Percentiles rank a stretch among this genome's conserved stretches.
Conservation (phyloP, 2,113 vertebrate genomes). For the Seriola rivoliana region DNA sequence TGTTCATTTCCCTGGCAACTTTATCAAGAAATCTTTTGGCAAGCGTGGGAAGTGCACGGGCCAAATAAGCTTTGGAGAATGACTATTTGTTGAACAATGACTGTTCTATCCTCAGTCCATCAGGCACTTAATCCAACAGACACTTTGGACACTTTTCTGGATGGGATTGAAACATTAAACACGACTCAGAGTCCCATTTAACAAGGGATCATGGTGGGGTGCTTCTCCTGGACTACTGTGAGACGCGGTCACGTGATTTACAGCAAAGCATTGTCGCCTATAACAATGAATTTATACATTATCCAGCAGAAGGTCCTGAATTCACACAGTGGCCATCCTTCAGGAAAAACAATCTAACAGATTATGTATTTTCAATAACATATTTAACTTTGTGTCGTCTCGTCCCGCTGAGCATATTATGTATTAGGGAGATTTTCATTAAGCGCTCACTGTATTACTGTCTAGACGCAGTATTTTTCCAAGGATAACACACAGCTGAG, state of each 20-base stretch:
- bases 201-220: background rate
- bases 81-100: conserved; percentile 59
- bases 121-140: conserved; percentile 56
- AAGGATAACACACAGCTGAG: conserved; percentile 49
- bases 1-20: conserved; percentile 56
- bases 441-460: conserved; percentile 16
- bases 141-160: conserved; percentile 52
- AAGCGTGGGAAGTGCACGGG: background rate
- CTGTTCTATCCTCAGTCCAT: conserved; percentile 58
- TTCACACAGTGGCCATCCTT: too few relatives aligned
- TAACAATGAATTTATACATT: background rate
- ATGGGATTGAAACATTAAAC: conserved; percentile 53
- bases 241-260: background rate
- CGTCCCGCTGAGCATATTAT: background rate
- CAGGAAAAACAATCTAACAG: background rate
- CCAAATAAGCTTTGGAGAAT: conserved; percentile 56
- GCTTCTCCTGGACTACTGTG: conserved; percentile 13
- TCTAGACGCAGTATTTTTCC: conserved; percentile 43
- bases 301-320: background rate
- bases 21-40: conserved; percentile 66
- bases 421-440: conserved; percentile 24
- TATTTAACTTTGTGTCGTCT: background rate
- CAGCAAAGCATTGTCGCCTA: background rate
- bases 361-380: too few relatives aligned
- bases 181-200: conserved; percentile 17